Percentiles rank a stretch among this genome's conserved stretches.
These are phyloP conservation scores for Neodiprion lecontei DNA, from an alignment of 1,140 invertebrate species.

Conservation along the genomic window DNA sequence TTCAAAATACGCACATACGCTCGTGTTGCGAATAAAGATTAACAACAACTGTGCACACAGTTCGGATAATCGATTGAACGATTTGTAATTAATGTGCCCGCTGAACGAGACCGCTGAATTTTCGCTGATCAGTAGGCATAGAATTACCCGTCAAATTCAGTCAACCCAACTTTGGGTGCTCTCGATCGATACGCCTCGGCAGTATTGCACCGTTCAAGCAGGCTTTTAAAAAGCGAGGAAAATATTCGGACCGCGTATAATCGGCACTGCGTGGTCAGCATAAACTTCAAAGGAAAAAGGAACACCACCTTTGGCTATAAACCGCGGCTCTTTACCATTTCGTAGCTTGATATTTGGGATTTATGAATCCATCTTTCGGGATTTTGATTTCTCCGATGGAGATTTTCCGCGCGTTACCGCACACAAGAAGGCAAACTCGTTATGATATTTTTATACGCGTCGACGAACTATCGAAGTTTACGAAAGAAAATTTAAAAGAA, in stretches of 20 bases:
- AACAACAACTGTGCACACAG: neutral
- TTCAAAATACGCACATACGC: neutral
- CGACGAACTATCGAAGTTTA: conserved; percentile 12
- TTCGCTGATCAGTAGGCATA: neutral
- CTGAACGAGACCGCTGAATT: neutral
- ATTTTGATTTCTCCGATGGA: too few relatives aligned
- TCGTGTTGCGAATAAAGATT: neutral
- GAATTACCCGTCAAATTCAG: neutral
- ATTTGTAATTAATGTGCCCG: neutral
- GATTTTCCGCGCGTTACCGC: neutral
- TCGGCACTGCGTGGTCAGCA: too few relatives aligned
- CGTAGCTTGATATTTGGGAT: too few relatives aligned
- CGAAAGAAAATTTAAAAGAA: conserved; percentile 10
- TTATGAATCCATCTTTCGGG: too few relatives aligned
- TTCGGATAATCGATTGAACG: neutral
- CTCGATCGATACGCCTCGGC: neutral
- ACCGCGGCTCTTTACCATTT: too few relatives aligned
- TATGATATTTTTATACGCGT: neutral
- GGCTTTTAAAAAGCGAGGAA: neutral
- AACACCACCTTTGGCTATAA: too few relatives aligned
- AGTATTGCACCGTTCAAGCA: neutral
- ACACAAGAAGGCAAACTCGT: neutral
- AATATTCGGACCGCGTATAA: too few relatives aligned
- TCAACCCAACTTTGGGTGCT: neutral
- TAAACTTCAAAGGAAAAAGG: too few relatives aligned